phyloP scores from a whole-genome alignment of 2,113 vertebrate species.

The Esox niger region DNA sequence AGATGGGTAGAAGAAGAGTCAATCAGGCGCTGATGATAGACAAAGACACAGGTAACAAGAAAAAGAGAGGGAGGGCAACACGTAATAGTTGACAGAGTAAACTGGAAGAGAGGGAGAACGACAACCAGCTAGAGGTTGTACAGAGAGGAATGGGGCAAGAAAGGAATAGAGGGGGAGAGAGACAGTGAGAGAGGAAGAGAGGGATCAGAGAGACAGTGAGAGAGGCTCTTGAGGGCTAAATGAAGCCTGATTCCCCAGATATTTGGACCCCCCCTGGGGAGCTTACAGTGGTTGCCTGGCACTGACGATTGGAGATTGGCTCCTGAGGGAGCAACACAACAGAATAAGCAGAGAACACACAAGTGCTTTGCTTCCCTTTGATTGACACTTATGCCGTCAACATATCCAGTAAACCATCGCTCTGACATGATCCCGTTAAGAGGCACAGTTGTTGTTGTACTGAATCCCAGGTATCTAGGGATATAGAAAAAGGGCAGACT shows the following conservation, averaged over 20 bases:
- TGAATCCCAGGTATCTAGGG: neutral
- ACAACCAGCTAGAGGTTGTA: neutral
- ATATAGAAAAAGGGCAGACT: neutral
- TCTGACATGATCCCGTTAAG: neutral
- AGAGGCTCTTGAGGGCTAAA: neutral
- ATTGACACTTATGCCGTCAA: neutral
- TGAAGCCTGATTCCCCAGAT: constrained; percentile 12
- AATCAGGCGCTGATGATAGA: neutral
- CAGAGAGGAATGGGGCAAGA: neutral
- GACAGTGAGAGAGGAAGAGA: constrained; percentile 10
- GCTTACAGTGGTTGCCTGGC: constrained; percentile 19
- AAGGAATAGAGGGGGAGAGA: neutral
- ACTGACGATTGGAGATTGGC: constrained; percentile 20
- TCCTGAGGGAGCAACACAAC: constrained; percentile 13
- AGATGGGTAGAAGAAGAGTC: neutral
- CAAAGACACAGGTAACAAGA: neutral
- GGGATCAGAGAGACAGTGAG: constrained; percentile 4
- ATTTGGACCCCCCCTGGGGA: constrained; percentile 11
- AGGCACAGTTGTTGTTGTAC: neutral
- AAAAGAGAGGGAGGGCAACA: neutral
- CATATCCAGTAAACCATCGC: neutral
- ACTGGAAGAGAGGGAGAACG: neutral
- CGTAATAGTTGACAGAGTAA: no score
- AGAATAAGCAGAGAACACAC: neutral
- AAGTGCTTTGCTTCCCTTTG: neutral